Evolutionary conservation across 2,797 vertebrate genomes (phyloP).

Genomic region (Carcharodon carcharias): DNA sequence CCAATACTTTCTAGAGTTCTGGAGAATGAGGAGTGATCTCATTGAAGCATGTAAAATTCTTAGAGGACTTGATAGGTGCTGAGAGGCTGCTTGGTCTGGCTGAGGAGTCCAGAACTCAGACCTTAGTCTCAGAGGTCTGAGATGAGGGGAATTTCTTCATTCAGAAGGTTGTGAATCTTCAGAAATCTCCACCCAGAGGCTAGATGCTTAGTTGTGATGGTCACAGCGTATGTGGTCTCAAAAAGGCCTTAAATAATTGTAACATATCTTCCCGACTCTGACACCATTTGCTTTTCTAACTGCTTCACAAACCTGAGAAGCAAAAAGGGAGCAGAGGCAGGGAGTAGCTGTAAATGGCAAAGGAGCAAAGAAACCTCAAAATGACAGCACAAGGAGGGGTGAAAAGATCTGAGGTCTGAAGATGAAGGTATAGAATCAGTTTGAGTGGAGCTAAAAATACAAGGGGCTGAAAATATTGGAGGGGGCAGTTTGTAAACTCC

Average conservation of each 20-base stretch:
- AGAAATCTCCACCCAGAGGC: neutral
- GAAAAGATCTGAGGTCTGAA: neutral
- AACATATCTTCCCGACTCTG: neutral
- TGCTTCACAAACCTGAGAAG: neutral
- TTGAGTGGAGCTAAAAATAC: neutral
- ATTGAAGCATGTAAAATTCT: neutral
- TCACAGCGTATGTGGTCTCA: neutral
- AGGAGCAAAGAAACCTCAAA: neutral
- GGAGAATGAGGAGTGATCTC: neutral
- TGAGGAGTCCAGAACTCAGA: neutral
- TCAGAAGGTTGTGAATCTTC: neutral
- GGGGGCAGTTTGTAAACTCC: no score
- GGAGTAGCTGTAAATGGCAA: neutral
- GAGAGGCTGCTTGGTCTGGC: neutral
- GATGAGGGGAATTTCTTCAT: neutral
- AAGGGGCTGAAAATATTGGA: neutral
- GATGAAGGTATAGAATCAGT: neutral
- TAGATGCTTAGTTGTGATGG: neutral
- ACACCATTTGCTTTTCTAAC: neutral
- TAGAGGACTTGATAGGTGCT: neutral
- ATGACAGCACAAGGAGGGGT: neutral
- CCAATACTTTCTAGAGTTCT: neutral
- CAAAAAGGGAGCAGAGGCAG: neutral
- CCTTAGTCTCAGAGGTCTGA: neutral
- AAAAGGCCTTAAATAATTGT: neutral